Evolutionary conservation across 2,888 invertebrate species (phyloP).

Genomic region (Acanthoscelides obtectus): DNA sequence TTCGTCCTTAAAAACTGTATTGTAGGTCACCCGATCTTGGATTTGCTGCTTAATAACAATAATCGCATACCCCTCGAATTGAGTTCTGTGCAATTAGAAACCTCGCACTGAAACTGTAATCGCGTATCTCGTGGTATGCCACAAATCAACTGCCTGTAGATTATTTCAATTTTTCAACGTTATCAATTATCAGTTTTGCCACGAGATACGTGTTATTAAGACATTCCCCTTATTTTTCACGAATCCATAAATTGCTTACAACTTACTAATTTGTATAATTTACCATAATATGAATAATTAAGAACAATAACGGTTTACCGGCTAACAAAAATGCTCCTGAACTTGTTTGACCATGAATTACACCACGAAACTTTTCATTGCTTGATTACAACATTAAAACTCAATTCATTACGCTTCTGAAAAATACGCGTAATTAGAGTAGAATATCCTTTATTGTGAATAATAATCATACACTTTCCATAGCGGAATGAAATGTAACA

Average conservation of each 20-base stretch:
- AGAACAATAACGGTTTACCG: neutral
- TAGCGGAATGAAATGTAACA: neutral
- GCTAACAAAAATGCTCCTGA: neutral
- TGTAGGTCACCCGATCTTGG: too few species aligned
- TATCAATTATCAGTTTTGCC: neutral
- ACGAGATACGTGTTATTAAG: neutral
- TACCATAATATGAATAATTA: neutral
- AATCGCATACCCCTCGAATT: neutral
- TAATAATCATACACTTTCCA: neutral
- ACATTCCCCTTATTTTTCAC: neutral
- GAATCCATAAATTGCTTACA: neutral
- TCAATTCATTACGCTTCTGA: neutral
- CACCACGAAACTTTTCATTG: neutral
- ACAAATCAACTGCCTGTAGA: neutral
- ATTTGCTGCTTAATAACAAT: too few species aligned
- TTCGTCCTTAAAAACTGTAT: too few species aligned
- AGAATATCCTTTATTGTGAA: neutral
- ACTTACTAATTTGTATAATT: neutral
- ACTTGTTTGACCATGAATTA: neutral
- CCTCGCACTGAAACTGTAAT: neutral
- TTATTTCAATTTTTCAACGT: neutral
- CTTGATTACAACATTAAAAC: neutral
- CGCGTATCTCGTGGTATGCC: neutral
- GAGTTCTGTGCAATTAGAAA: neutral
- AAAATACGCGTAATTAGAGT: neutral